Conservation (phyloP, 2,113 vertebrate genomes). For the Saguinus imperator region DNA sequence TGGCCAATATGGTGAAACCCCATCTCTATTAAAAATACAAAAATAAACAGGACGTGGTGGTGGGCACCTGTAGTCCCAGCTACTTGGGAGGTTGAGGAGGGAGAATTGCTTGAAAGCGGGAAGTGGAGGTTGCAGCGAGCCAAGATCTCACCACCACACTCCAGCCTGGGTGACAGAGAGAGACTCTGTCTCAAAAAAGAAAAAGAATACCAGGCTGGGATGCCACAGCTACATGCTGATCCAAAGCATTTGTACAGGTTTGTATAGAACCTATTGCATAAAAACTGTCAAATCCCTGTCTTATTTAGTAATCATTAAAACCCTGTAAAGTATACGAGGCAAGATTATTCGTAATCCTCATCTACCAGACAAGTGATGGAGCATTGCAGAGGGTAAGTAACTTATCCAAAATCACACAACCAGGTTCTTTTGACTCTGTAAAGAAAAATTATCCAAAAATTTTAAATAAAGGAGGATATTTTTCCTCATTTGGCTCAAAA, state of each 20-base stretch:
- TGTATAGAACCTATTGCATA: not conserved
- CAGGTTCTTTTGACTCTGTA: not conserved
- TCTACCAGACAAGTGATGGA: not conserved
- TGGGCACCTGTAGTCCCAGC: no score
- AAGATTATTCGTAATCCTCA: not conserved
- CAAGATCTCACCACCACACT: no score
- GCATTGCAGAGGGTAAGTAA: not conserved
- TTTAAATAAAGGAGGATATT: not conserved
- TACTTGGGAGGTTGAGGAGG: no score
- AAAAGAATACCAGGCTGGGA: not conserved
- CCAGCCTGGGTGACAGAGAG: no score
- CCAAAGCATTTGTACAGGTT: not conserved
- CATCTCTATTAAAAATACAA: no score
- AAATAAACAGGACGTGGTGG: no score
- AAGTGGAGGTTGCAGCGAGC: no score
- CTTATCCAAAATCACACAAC: not conserved
- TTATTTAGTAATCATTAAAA: not conserved
- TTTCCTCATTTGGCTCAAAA: not conserved
- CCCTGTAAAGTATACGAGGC: not conserved
- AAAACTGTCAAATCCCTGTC: not conserved
- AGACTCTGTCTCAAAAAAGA: no score
- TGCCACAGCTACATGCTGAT: not conserved
- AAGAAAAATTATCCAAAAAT: not conserved
- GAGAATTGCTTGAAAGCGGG: no score
- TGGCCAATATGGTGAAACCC: no score